A percentile compares a stretch with the other conserved stretches of the same genome.
Conservation (phyloP, 2,797 vertebrate species). For the Monodelphis domestica region DNA sequence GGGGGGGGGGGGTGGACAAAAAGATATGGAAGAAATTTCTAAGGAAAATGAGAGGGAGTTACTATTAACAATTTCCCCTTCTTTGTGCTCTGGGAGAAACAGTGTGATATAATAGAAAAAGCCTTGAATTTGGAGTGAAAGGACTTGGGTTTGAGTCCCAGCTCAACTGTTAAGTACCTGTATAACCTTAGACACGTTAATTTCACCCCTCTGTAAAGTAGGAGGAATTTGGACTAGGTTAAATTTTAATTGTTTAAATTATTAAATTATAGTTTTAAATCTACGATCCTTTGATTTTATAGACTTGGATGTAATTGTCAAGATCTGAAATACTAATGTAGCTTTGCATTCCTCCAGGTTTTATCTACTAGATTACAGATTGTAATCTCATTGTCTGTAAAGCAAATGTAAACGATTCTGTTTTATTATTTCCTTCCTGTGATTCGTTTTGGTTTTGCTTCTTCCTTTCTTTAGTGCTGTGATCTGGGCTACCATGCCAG, state of each 20-base stretch:
- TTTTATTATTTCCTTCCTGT: not conserved
- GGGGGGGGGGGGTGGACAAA: no score
- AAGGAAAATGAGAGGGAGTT: not conserved
- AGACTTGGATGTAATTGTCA: not conserved
- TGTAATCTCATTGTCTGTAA: not conserved
- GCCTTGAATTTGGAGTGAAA: not conserved
- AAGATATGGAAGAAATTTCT: not conserved
- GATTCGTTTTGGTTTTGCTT: slow-evolving; percentile 37
- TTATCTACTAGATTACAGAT: not conserved
- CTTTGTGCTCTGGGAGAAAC: not conserved
- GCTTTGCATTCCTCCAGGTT: not conserved
- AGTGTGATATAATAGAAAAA: not conserved
- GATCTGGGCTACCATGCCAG: slow-evolving; percentile 98
- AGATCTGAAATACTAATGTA: not conserved
- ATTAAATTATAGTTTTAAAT: not conserved
- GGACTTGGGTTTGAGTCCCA: not conserved
- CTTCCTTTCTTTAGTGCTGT: slow-evolving; percentile 90
- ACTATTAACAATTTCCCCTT: not conserved
- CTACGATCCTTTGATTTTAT: not conserved
- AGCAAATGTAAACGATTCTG: not conserved
- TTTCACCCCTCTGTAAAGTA: not conserved
- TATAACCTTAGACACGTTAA: no score
- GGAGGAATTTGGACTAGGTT: not conserved
- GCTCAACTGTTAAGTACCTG: no score
- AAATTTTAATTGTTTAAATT: no score